These are phyloP conservation scores for Acanthosepion lycidas DNA, from an alignment of 2,888 invertebrate species.

Conservation along the genomic window DNA sequence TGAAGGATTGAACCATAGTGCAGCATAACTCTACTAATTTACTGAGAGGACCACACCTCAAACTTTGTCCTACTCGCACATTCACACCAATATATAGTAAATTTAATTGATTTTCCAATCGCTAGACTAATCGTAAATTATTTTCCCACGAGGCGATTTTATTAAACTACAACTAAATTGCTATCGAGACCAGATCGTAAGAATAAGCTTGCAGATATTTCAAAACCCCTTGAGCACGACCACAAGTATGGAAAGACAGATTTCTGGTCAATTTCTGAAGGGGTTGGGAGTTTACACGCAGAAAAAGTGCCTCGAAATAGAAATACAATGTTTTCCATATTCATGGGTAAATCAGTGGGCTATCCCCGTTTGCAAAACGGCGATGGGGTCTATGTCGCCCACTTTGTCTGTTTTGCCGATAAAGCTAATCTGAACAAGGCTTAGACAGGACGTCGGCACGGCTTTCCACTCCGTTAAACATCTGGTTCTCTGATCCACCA, in stretches of 20 bases:
- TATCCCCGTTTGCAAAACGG: background rate
- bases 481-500: background rate
- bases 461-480: slow-evolving; percentile 33
- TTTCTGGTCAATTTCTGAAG: background rate
- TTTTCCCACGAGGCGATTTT: background rate
- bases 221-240: background rate
- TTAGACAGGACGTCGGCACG: background rate
- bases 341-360: background rate
- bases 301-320: background rate
- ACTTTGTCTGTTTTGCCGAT: background rate
- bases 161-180: background rate
- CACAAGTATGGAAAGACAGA: background rate
- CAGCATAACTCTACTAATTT: too few relatives aligned
- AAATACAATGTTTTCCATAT: background rate
- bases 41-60: background rate
- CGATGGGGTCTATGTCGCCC: background rate
- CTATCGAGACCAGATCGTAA: background rate
- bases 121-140: background rate
- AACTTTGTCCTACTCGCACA: background rate
- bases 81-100: background rate
- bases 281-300: background rate
- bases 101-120: slow-evolving; percentile 1
- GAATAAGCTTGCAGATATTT: background rate
- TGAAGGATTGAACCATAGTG: too few relatives aligned
- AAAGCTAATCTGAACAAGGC: slow-evolving; percentile 6